Evolutionary conservation across 2,797 vertebrate species (phyloP).

Genomic region (Xenops minutus): DNA sequence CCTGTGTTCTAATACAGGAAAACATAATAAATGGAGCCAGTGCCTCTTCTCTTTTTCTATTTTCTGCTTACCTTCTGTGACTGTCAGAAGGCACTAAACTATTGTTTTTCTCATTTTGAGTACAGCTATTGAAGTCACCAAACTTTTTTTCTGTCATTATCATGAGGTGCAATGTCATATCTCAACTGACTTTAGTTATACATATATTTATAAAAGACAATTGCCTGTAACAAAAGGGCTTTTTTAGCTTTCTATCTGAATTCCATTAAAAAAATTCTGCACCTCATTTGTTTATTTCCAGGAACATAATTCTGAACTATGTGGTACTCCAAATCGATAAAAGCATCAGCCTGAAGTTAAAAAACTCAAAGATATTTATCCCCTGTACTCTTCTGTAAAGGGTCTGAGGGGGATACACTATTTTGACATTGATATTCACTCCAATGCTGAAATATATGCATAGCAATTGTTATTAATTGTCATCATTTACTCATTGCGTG

Average conservation of each 20-base stretch:
- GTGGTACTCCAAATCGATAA: conserved; percentile 23
- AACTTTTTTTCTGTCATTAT: background rate
- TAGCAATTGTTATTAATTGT: conserved; percentile 23
- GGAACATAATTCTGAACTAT: background rate
- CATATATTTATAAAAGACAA: background rate
- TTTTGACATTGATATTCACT: conserved; percentile 33
- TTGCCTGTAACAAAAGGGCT: background rate
- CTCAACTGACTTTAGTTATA: background rate
- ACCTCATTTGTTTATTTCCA: background rate
- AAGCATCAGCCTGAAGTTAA: background rate
- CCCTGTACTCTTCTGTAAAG: background rate
- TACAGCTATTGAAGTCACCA: background rate
- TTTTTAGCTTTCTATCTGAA: background rate
- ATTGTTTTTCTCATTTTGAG: background rate
- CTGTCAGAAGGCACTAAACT: background rate
- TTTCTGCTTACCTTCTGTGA: background rate
- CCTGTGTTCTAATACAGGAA: background rate
- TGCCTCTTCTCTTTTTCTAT: background rate
- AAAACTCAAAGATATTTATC: conserved; percentile 9
- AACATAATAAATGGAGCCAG: background rate
- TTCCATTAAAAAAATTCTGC: background rate
- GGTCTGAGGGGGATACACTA: background rate
- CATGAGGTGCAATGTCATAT: background rate
- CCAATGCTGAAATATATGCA: background rate
- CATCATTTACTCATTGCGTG: conserved; percentile 53